A percentile compares a stretch with the other conserved stretches of the same genome.
Evolutionary conservation across 2,113 vertebrate species (phyloP).

Genomic region (Gymnocephalus cernua): DNA sequence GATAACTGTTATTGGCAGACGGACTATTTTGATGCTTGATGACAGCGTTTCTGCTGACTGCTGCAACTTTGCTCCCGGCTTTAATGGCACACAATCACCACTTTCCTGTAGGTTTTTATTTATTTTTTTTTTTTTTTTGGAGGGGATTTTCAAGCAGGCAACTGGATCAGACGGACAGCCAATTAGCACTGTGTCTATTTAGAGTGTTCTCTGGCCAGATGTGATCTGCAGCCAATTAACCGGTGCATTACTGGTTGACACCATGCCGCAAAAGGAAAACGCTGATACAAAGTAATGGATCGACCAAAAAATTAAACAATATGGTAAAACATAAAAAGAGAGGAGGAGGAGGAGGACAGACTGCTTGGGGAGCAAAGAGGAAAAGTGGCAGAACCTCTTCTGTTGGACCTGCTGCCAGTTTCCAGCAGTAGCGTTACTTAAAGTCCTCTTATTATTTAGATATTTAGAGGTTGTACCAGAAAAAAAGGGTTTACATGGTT

Average conservation of each 20-base stretch:
- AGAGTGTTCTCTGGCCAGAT: conserved; percentile 6
- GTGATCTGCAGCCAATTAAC: conserved; percentile 35
- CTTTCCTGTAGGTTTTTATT: no score
- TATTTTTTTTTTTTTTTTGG: no score
- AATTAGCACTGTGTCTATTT: conserved; percentile 42
- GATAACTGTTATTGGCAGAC: conserved; percentile 4
- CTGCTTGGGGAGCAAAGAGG: background rate
- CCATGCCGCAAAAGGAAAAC: conserved; percentile 3
- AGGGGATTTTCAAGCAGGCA: background rate
- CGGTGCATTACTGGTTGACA: conserved; percentile 20
- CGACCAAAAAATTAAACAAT: conserved; percentile 1
- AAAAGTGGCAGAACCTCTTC: background rate
- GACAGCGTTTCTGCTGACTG: conserved; percentile 29
- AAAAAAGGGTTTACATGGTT: no score
- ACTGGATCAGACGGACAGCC: conserved; percentile 9
- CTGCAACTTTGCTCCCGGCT: conserved; percentile 3
- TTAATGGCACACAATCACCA: conserved; percentile 11
- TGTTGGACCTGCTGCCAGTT: background rate
- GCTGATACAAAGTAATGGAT: conserved; percentile 18
- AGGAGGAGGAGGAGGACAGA: background rate
- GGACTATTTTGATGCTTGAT: conserved; percentile 2
- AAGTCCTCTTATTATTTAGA: no score
- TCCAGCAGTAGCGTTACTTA: background rate
- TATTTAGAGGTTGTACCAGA: no score
- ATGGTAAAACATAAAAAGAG: background rate